Evolutionary conservation across 2,797 vertebrate genomes (phyloP).

Genomic region (Pempheris klunzingeri): DNA sequence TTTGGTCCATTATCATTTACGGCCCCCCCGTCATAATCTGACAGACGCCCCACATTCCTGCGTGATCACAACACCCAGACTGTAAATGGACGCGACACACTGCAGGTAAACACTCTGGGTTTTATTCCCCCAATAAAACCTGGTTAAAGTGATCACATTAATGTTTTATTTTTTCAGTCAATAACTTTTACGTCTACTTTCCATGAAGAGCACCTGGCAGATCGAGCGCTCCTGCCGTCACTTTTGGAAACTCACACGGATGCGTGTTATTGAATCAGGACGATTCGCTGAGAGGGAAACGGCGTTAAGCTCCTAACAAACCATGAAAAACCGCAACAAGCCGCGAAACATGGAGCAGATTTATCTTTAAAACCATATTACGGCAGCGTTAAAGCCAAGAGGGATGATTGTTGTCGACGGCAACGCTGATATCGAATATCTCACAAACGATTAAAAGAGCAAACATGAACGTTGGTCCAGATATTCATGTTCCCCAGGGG

Average conservation of each 20-base stretch:
- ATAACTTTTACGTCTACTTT: slow-evolving; percentile 19
- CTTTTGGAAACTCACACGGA: slow-evolving; percentile 9
- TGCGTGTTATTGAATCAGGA: not conserved
- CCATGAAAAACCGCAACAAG: slow-evolving; percentile 1
- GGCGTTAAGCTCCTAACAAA: not conserved
- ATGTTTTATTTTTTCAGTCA: slow-evolving; percentile 6
- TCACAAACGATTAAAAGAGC: not conserved
- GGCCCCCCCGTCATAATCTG: slow-evolving; percentile 15
- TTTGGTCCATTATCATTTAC: slow-evolving; percentile 36
- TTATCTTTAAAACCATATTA: too few relatives aligned
- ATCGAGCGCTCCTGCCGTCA: slow-evolving; percentile 2
- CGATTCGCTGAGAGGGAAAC: not conserved
- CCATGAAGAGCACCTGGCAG: slow-evolving; percentile 34
- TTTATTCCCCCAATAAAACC: slow-evolving; percentile 44
- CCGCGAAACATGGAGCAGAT: not conserved
- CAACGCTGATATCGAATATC: not conserved
- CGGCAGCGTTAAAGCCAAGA: not conserved
- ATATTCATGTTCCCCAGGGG: not conserved
- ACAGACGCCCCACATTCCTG: slow-evolving; percentile 37
- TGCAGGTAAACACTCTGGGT: slow-evolving; percentile 27
- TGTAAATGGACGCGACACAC: slow-evolving; percentile 25
- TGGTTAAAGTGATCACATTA: slow-evolving; percentile 19
- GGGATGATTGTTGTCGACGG: not conserved
- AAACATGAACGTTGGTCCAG: not conserved
- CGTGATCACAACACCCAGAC: not conserved